Conservation (phyloP, 1,140 invertebrate species). For the Heliconius congener region DNA sequence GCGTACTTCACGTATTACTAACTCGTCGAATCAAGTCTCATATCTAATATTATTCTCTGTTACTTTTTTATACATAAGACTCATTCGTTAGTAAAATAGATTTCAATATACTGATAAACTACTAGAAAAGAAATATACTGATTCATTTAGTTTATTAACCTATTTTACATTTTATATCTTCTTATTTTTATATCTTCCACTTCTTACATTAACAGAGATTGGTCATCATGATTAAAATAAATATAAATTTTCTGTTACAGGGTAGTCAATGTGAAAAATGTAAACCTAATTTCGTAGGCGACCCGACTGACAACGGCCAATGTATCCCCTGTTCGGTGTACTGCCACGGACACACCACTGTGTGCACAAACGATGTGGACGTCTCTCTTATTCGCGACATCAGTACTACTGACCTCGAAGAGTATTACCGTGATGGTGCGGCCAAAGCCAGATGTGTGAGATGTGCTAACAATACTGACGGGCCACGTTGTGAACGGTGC, state of each 20-base stretch:
- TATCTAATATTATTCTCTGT: too few relatives aligned
- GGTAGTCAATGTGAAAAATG: slow-evolving; percentile 93
- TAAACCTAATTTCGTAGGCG: slow-evolving; percentile 93
- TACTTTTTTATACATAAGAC: too few relatives aligned
- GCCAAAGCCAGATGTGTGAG: slow-evolving; percentile 90
- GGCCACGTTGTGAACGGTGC: slow-evolving; percentile 92
- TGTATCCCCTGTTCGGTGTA: slow-evolving; percentile 94
- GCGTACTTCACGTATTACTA: slow-evolving; percentile 35
- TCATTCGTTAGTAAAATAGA: not conserved
- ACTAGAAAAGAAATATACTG: too few relatives aligned
- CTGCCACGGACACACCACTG: slow-evolving; percentile 93
- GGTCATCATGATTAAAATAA: too few relatives aligned
- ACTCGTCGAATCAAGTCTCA: too few relatives aligned
- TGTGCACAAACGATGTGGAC: slow-evolving; percentile 85
- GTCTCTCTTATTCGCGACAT: slow-evolving; percentile 81
- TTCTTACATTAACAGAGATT: not conserved
- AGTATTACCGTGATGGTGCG: slow-evolving; percentile 84
- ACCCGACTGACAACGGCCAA: slow-evolving; percentile 91
- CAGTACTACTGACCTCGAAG: slow-evolving; percentile 79
- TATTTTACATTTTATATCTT: not conserved
- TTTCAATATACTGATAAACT: too few relatives aligned
- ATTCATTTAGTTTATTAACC: not conserved
- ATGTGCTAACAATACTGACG: slow-evolving; percentile 93
- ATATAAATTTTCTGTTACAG: slow-evolving; percentile 54
- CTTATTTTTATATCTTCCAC: not conserved